These are phyloP conservation scores for Pseudopodoces humilis DNA, from an alignment of 2,113 vertebrate species.

Conservation along the genomic window DNA sequence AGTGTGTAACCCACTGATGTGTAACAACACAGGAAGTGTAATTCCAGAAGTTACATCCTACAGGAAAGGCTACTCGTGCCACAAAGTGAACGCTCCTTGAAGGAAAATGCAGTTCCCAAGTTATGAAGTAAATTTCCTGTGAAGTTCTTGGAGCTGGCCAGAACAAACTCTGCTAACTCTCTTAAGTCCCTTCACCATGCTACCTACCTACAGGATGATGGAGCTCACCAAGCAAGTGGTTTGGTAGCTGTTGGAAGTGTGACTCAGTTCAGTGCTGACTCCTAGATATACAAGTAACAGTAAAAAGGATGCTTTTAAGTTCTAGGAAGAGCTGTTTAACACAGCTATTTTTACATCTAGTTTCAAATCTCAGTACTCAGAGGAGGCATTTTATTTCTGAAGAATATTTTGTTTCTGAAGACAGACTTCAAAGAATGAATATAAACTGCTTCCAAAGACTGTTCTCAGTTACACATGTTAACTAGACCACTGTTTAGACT, in stretches of 20 bases:
- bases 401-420: background rate
- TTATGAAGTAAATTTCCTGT: background rate
- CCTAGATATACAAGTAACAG: background rate
- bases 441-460: background rate
- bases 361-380: background rate
- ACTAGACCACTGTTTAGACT: background rate
- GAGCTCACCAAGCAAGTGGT: background rate
- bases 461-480: background rate
- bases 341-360: background rate
- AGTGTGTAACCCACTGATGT: background rate
- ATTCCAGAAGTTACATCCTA: background rate
- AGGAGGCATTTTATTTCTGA: background rate
- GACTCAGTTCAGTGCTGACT: background rate
- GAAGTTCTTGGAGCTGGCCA: background rate
- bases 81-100: accelerated
- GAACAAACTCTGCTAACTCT: background rate
- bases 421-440: background rate
- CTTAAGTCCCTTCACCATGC: accelerated
- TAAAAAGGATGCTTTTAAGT: background rate
- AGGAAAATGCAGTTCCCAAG: background rate
- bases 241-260: background rate
- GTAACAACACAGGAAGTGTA: background rate
- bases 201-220: background rate
- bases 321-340: background rate
- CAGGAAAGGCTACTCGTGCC: background rate